These are phyloP conservation scores for Channa argus DNA, from an alignment of 2,113 vertebrate genomes.

Conservation along the genomic window DNA sequence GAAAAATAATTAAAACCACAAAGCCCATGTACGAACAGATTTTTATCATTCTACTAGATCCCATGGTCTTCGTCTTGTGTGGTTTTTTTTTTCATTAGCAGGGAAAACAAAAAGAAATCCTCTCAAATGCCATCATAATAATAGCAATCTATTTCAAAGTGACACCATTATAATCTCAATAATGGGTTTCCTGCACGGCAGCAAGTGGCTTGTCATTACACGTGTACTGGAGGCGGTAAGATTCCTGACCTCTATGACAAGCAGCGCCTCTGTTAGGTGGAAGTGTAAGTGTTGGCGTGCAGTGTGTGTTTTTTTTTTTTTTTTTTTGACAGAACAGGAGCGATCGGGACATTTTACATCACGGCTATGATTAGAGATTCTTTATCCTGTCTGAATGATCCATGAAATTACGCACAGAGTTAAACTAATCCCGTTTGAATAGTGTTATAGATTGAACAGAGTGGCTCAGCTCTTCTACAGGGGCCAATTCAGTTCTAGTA, in stretches of 20 bases:
- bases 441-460: constrained; percentile 32
- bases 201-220: constrained; percentile 46
- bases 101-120: constrained; percentile 11
- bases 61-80: background rate
- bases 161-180: constrained; percentile 56
- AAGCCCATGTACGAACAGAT: background rate
- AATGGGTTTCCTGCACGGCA: constrained; percentile 48
- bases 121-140: constrained; percentile 51
- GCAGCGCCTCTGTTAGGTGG: constrained; percentile 16
- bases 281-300: constrained; percentile 2
- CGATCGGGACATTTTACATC: constrained; percentile 35
- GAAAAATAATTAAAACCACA: background rate
- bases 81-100: constrained; percentile 4
- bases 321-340: constrained; percentile 14
- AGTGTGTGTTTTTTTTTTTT: background rate
- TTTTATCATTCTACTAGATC: background rate
- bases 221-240: constrained; percentile 22
- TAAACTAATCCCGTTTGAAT: constrained; percentile 53
- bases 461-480: constrained; percentile 10
- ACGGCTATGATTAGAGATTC: constrained; percentile 17
- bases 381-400: constrained; percentile 49
- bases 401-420: constrained; percentile 42
- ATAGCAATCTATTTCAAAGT: constrained; percentile 46
- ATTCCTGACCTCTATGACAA: constrained; percentile 34
- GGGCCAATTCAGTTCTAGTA: constrained; percentile 27